Conservation (phyloP, 2,113 vertebrate genomes). For the Phalacrocorax carbo region DNA sequence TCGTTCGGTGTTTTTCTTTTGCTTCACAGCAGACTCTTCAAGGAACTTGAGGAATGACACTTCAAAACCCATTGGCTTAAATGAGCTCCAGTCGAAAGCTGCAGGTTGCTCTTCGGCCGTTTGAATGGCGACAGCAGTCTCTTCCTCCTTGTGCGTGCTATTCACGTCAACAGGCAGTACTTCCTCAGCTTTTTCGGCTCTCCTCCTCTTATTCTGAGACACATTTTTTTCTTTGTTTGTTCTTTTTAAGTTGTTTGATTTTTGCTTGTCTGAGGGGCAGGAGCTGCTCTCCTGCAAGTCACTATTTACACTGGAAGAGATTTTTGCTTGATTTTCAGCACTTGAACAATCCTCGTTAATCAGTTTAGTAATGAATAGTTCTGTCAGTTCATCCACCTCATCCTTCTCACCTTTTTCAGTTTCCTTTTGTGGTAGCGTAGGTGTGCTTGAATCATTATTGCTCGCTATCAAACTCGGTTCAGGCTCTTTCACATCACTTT, state of each 20-base stretch:
- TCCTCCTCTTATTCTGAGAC: slow-evolving; percentile 78
- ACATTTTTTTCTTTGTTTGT: slow-evolving; percentile 82
- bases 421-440: slow-evolving; percentile 64
- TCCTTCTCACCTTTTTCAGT: slow-evolving; percentile 76
- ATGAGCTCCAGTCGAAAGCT: slow-evolving; percentile 82
- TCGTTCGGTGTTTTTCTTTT: slow-evolving; percentile 76
- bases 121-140: slow-evolving; percentile 77
- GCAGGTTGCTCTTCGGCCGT: slow-evolving; percentile 77
- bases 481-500: slow-evolving; percentile 59
- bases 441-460: slow-evolving; percentile 70
- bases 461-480: slow-evolving; percentile 17
- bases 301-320: slow-evolving; percentile 64
- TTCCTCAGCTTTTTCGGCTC: slow-evolving; percentile 66
- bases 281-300: slow-evolving; percentile 69
- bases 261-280: slow-evolving; percentile 73
- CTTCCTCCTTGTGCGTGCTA: slow-evolving; percentile 69
- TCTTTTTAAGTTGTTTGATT: slow-evolving; percentile 72
- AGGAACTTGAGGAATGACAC: slow-evolving; percentile 94
- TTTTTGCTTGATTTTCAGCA: slow-evolving; percentile 68
- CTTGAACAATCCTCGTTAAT: slow-evolving; percentile 78
- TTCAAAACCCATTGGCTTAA: slow-evolving; percentile 97
- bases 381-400: slow-evolving; percentile 81
- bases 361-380: slow-evolving; percentile 82
- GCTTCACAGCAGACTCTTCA: slow-evolving; percentile 85
- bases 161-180: slow-evolving; percentile 33